Percentiles rank a stretch among this genome's conserved stretches.
phyloP scores from a whole-genome alignment of 2,113 vertebrate genomes.

The Gavia stellata region DNA sequence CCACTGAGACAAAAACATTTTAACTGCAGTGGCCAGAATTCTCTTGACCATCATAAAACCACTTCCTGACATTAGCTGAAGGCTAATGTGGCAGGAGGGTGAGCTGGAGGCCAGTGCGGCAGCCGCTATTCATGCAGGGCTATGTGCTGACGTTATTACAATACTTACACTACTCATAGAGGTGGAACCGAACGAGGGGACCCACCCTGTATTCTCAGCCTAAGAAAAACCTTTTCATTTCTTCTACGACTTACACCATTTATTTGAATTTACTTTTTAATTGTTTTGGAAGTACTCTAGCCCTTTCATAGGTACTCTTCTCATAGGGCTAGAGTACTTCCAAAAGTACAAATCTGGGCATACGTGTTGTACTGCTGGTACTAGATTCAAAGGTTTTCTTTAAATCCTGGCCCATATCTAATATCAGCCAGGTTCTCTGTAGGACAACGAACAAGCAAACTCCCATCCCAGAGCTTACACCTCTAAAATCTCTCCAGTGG shows the following conservation, averaged over 20 bases:
- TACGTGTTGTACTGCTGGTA: background rate
- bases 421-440: background rate
- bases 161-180: background rate
- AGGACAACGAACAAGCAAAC: background rate
- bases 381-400: background rate
- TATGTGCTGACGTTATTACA: background rate
- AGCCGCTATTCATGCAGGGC: background rate
- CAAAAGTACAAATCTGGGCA: background rate
- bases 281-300: background rate
- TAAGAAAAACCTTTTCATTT: background rate
- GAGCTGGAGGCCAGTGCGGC: background rate
- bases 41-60: background rate
- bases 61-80: background rate
- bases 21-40: background rate
- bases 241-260: background rate
- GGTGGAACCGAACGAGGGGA: rapidly evolving
- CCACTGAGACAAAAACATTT: background rate
- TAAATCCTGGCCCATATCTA: background rate
- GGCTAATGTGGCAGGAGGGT: background rate
- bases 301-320: too few relatives aligned
- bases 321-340: too few relatives aligned
- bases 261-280: background rate
- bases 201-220: background rate
- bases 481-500: background rate
- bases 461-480: background rate